Percentiles rank a stretch among this genome's conserved stretches.
These are phyloP conservation scores for Drosophila bipectinata DNA, from an alignment of 1,140 invertebrate species.

Conservation along the genomic window DNA sequence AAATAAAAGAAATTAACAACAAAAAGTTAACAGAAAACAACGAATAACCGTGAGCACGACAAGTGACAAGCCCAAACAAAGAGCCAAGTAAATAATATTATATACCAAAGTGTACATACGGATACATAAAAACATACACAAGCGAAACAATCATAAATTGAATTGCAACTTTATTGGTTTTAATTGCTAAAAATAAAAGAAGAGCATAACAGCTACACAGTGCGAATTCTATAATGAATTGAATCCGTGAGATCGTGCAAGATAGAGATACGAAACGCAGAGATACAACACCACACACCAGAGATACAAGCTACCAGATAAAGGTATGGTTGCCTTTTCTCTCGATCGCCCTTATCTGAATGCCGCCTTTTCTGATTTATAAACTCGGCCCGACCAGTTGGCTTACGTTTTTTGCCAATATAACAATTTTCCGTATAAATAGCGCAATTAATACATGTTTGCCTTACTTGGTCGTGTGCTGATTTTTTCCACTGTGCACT, in stretches of 20 bases:
- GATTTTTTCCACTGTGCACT: conserved; percentile 7
- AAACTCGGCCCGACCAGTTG: conserved; percentile 14
- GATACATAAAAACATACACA: conserved; percentile 8
- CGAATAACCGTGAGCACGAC: conserved; percentile 33
- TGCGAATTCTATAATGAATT: conserved; percentile 16
- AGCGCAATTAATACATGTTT: conserved; percentile 45
- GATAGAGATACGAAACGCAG: conserved; percentile 5
- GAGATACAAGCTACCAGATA: conserved; percentile 8
- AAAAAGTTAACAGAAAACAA: conserved; percentile 23
- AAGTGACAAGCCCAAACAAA: conserved; percentile 33
- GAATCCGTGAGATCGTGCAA: conserved; percentile 3
- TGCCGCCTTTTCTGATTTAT: conserved; percentile 13
- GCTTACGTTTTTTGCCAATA: conserved; percentile 32
- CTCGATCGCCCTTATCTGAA: conserved; percentile 5
- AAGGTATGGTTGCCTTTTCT: conserved; percentile 22
- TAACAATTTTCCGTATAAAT: conserved; percentile 44
- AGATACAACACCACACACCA: conserved; percentile 5
- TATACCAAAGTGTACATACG: conserved; percentile 9
- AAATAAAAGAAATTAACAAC: conserved; percentile 4
- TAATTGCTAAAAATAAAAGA: conserved; percentile 42
- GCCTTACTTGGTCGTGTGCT: conserved; percentile 15
- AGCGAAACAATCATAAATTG: conserved; percentile 27
- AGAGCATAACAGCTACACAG: conserved; percentile 3
- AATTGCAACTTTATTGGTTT: conserved; percentile 43
- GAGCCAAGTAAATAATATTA: conserved; percentile 17